Conservation (phyloP, 2,113 vertebrate species). For the Gallinago undulata region DNA sequence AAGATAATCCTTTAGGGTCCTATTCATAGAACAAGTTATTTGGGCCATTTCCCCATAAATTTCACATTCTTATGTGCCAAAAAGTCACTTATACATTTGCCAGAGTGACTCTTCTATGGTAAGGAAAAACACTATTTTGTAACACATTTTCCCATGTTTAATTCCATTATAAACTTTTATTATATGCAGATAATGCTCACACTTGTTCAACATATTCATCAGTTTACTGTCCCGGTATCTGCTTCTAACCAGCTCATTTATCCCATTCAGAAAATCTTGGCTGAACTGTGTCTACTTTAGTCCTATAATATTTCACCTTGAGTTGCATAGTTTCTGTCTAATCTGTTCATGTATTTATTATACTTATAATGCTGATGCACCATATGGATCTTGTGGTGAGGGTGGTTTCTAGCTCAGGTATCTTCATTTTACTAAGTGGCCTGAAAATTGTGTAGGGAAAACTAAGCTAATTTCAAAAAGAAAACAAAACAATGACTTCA, state of each 20-base stretch:
- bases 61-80: constrained; percentile 39
- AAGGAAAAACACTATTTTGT: neutral
- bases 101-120: neutral
- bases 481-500: constrained; percentile 68
- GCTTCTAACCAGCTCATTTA: neutral
- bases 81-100: constrained; percentile 16
- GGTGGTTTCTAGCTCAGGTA: neutral
- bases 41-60: constrained; percentile 67
- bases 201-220: neutral
- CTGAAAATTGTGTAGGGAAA: constrained; percentile 10
- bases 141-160: neutral
- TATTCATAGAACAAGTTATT: constrained; percentile 63
- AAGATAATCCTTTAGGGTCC: constrained; percentile 67
- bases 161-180: neutral
- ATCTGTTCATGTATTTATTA: neutral
- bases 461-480: constrained; percentile 45
- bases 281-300: neutral
- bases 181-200: neutral
- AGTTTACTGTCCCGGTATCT: neutral
- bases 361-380: neutral
- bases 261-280: neutral
- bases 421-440: neutral
- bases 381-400: neutral
- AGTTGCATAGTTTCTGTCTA: neutral
- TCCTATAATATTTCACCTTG: neutral